A percentile compares a stretch with the other conserved stretches of the same genome.
Conservation (phyloP, 2,888 invertebrate genomes). For the Yponomeuta plumbellus region DNA sequence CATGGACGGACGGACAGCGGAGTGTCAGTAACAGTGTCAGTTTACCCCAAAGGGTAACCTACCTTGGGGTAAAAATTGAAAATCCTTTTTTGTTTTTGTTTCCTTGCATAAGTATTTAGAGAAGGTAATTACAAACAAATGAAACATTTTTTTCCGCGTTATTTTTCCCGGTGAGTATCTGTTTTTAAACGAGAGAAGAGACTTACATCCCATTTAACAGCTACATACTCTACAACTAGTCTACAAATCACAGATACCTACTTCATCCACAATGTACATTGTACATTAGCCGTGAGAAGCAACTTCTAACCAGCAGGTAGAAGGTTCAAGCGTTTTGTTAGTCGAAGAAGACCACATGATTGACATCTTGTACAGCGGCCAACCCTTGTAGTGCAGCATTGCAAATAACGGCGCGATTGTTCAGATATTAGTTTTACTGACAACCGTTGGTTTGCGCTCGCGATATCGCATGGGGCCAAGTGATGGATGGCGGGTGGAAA, state of each 20-base stretch:
- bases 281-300: no score
- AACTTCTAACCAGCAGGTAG: background rate
- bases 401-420: slow-evolving; percentile 38
- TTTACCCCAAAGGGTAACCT: no score
- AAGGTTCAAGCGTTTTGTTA: background rate
- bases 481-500: slow-evolving; percentile 44
- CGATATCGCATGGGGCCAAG: slow-evolving; percentile 49
- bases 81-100: no score
- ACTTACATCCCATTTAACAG: no score
- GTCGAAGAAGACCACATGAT: slow-evolving; percentile 4
- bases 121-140: background rate
- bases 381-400: slow-evolving; percentile 35
- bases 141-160: background rate
- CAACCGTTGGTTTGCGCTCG: slow-evolving; percentile 49
- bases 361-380: slow-evolving; percentile 1
- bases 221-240: no score
- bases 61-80: no score
- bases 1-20: no score
- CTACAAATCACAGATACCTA: no score
- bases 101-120: background rate
- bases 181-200: no score
- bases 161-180: no score
- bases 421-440: slow-evolving; percentile 57
- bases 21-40: no score
- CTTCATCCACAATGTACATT: no score